Evolutionary conservation across 37 sponge, comb jelly and placozoan genomes (phyloP).

Genomic region (Tethya wilhelma): DNA sequence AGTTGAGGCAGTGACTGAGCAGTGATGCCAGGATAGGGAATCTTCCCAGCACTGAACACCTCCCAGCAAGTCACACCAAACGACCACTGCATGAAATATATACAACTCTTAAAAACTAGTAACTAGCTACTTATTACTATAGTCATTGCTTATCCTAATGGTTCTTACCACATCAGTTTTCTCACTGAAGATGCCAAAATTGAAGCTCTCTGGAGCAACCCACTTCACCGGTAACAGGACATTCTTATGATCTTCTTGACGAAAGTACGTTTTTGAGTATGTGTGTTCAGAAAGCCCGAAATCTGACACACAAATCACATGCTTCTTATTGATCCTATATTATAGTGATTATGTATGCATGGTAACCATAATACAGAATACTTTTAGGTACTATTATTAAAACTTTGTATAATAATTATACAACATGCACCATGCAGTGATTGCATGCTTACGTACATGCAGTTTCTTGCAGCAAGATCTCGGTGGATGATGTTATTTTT

Average conservation of each 20-base stretch:
- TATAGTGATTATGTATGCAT: too few species aligned
- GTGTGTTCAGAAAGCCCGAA: not conserved
- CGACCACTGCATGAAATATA: conserved; percentile 7
- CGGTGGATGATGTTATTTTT: too few species aligned
- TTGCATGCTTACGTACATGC: too few species aligned
- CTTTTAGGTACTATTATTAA: too few species aligned
- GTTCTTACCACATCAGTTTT: conserved; percentile 9
- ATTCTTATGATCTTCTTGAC: not conserved
- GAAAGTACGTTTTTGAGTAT: not conserved
- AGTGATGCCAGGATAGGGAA: conserved; percentile 13
- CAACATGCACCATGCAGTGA: too few species aligned
- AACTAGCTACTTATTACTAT: not conserved
- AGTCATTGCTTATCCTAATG: not conserved
- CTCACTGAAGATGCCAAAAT: not conserved
- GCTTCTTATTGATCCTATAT: not conserved
- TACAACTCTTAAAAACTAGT: not conserved
- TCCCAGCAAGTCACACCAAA: too few species aligned
- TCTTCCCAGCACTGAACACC: conserved; percentile 5
- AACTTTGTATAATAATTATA: too few species aligned
- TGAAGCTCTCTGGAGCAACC: not conserved
- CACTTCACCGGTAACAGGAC: conserved; percentile 9
- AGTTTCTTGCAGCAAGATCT: too few species aligned
- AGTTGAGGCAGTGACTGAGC: not conserved
- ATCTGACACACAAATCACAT: not conserved
- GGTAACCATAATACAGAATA: too few species aligned